Evolutionary conservation across 2,797 vertebrate species (phyloP), one percentile per base, ranked within the genome.

Genomic region (Pangasius mekongensis): DNA sequence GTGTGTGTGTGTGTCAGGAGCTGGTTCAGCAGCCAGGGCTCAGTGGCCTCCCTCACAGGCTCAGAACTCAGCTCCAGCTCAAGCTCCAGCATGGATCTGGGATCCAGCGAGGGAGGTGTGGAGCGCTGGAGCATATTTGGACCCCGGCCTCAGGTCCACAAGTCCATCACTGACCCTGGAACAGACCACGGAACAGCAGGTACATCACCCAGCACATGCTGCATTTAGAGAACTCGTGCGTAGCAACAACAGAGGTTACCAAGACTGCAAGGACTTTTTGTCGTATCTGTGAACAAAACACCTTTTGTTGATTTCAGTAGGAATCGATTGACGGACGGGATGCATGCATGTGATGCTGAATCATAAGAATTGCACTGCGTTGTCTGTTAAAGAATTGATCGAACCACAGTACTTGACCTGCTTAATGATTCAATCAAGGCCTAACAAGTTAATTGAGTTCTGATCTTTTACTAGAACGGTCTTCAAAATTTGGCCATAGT

Each of bases 111-210:
- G 24, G 95, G 95, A 69, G 84, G 83, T 89, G 90, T 93, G 73
- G 96, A 97, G 27, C 94, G 89, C 86, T 97, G 96, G 96, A 95
- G 87, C 64, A 92, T 96, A 62, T 97, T 96, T 90, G 95, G 96
- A 91, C 93, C 91, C 64, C 94, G 95, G n/a, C 89, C 95, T 60
- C 92, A 94, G 88, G 94, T 96, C 47, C 95, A 94, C 91, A 96
- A 96, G 92, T 96, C 96, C 87, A 94, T 94, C 83, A 96, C 95
- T 67, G 96, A 97, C 89, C 95, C 95, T 4, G 96, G 96, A 88
- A 93, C 93, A 87, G 96, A 96, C 10, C 93, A 91, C 84, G 91
- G 93, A 89, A 89, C 94, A 89, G 94, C 87, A 81, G 91, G 90
- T 89, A 89, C 78, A 66, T 22, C 62, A 69, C 73, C 81, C 5